Conservation (phyloP, 2,113 vertebrate species). For the Caretta caretta region DNA sequence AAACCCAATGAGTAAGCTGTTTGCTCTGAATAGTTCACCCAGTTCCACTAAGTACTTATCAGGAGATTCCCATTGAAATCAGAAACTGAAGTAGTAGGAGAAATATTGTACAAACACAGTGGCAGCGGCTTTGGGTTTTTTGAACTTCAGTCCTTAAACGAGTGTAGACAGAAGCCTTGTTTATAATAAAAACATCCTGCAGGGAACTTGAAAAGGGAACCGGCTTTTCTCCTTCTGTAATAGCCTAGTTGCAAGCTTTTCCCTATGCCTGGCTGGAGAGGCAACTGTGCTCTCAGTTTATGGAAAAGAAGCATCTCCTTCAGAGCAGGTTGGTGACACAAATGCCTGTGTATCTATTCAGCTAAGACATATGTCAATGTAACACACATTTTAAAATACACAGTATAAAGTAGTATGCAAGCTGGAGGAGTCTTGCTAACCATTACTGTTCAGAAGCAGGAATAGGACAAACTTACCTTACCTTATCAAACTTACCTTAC, state of each 20-base stretch:
- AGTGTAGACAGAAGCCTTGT: not conserved
- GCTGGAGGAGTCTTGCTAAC: not conserved
- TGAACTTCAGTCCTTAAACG: not conserved
- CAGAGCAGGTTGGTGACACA: not conserved
- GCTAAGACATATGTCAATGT: not conserved
- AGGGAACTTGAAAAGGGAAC: not conserved
- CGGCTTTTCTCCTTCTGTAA: not conserved
- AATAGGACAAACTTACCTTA: not conserved
- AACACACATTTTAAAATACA: not conserved
- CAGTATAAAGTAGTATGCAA: not conserved
- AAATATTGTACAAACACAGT: not conserved
- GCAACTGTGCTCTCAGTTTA: not conserved
- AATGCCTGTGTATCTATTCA: not conserved
- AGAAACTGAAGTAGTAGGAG: not conserved
- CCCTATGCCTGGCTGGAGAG: not conserved
- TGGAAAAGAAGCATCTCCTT: not conserved
- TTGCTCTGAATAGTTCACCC: conserved; percentile 18
- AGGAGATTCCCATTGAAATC: not conserved
- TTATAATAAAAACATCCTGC: not conserved
- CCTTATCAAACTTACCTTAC: too few relatives aligned
- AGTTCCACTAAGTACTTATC: not conserved
- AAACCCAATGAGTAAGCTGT: not conserved
- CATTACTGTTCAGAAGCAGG: not conserved
- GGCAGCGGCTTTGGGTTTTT: not conserved
- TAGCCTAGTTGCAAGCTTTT: conserved; percentile 1